Evolutionary conservation across 2,797 vertebrate species (phyloP), one percentile per base, ranked within the genome.

Genomic region (Gila robusta): DNA sequence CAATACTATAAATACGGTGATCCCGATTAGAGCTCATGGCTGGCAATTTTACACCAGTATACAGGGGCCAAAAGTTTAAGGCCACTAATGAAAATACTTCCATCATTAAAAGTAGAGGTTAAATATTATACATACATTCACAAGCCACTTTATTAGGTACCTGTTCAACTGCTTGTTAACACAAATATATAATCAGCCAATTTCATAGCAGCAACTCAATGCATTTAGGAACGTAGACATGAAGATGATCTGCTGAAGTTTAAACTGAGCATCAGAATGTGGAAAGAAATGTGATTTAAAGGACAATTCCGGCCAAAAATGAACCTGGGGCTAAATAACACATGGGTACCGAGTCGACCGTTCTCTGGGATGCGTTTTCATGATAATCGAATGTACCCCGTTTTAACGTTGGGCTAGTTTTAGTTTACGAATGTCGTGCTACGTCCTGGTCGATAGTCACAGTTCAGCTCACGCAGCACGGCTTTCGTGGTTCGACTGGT

Each of bases 11-110:
- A 84, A 47, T 49, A 19, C 8, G 1, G 19, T 69, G 82, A 32
- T 82, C 67, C 6, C 5, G 9, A 74, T 6, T 67, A 70, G n/a
- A 73, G 26, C 35, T 86, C 52, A 39, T 16, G 77, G 37, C 66
- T 23, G 52, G 44, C 23, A 14, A 17, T 47, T 64, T 32, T 77
- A 32, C 12, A 39, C n/a, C 32, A 77, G 32, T 32, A 37, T 52
- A 54, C 28, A 54, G 21, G 32, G 72, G 47, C 28, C 72, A 54
- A 23, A 76, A 12, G 72, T 52, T 21, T 32, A 17, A 49, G 16
- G 19, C 26, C 71, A 73, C 71, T 9, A 37, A 17, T 69, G 72
- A 32, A 74, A 52, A 52, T 35, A 76, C 26, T 35, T 35, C 47
- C 54, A 23, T 59, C 4, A n/a, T 59, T 59, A 21, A 23, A 59